Evolutionary conservation across 2,888 invertebrate genomes (phyloP), one percentile per base, ranked within the genome.

Genomic region (Hydrotaea diabolus): DNA sequence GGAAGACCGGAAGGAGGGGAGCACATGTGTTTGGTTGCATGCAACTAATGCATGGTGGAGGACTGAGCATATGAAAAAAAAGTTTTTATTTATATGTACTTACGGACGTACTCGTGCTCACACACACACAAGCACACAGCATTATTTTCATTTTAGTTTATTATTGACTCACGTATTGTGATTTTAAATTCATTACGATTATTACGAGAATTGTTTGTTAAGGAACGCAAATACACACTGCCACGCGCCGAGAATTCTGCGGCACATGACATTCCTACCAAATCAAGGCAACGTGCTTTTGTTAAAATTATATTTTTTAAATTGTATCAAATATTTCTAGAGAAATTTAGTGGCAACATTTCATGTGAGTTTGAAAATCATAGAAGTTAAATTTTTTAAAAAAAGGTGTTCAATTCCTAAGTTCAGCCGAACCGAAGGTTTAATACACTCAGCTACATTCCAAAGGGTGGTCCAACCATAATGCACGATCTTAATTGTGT

Each of bases 91-190:
- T 59, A 31, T 31, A 31, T 31, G 7, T 7, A 31, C 7, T 4
- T 31, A 7, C 7, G 7, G 2, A 31, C 7, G 31, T 31, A 31
- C 7, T 2, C 2, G 7, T 31, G 7, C 7, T 31, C 69, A 59
- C 15, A 66, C 46, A 36, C 26, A 23, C 46, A 75, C 71, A 71
- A 31, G 23, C 26, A 23, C 46, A 75, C 71, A 71, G 17, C 31
- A 8, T 36, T 64, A 64, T 66, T 39, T 66, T 78, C 77, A 46
- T 75, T 46, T 73, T 64, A 75, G 80, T 59, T 81, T 78, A 53
- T 72, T 81, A 81, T 81, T 81, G 81, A 76, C 84, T 81, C 84
- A 84, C 84, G 81, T 84, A 66, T 76, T 66, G 75, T 79, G 66
- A 73, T 76, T 81, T 81, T 76, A 76, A 76, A 81, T 73, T 76